These are phyloP conservation scores for Catonia carolina DNA, from an alignment of 2,888 invertebrate genomes.

Conservation along the genomic window DNA sequence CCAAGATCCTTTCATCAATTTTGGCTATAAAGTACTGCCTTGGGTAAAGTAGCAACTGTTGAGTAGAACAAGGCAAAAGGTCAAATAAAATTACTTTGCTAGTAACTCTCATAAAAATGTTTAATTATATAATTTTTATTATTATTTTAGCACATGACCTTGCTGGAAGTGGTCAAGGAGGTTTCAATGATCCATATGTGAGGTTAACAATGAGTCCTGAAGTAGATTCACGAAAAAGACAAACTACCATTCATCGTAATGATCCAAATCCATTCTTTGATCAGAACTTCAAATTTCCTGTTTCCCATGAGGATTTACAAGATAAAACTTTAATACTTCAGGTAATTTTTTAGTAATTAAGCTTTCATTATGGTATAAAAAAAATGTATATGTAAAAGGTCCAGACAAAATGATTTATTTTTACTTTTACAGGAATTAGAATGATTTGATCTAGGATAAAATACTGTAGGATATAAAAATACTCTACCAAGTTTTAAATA, in stretches of 20 bases:
- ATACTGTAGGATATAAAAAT: too few species aligned
- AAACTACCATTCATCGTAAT: slow-evolving; percentile 76
- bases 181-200: slow-evolving; percentile 86
- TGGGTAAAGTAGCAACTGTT: too few species aligned
- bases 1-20: too few species aligned
- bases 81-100: too few species aligned
- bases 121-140: too few species aligned
- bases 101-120: too few species aligned
- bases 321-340: slow-evolving; percentile 72
- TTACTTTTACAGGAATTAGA: too few species aligned
- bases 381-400: slow-evolving; percentile 4
- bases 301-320: slow-evolving; percentile 77
- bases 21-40: too few species aligned
- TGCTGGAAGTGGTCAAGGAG: slow-evolving; percentile 75
- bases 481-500: too few species aligned
- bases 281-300: slow-evolving; percentile 88
- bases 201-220: slow-evolving; percentile 71
- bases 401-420: slow-evolving; percentile 11
- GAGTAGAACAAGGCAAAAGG: too few species aligned
- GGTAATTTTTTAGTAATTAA: slow-evolving; percentile 41
- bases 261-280: slow-evolving; percentile 83
- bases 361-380: too few species aligned
- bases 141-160: slow-evolving; percentile 64
- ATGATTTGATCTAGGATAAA: too few species aligned
- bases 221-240: slow-evolving; percentile 76